Percentiles rank a stretch among this genome's conserved stretches.
phyloP scores from a whole-genome alignment of 1,140 invertebrate genomes.

The Papilio machaon region DNA sequence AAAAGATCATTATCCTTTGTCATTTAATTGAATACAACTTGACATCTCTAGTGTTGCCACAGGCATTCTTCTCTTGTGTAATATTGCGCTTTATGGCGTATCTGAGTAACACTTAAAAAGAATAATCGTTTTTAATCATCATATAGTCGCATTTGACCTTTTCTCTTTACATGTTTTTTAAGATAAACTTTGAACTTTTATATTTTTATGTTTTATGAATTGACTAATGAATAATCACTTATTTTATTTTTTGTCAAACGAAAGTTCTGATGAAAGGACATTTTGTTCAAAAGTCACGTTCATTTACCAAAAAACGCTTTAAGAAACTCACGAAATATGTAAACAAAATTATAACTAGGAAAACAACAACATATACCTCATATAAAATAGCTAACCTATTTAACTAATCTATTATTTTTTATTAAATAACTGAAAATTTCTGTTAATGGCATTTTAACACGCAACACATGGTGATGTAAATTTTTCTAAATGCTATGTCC shows the following conservation, averaged over 20 bases:
- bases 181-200: conserved; percentile 20
- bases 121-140: conserved; percentile 36
- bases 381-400: too few species aligned
- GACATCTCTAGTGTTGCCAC: conserved; percentile 31
- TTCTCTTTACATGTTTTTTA: neutral
- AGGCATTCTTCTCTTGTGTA: conserved; percentile 21
- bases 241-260: neutral
- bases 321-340: neutral
- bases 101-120: conserved; percentile 31
- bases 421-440: neutral
- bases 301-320: neutral
- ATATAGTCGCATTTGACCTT: conserved; percentile 15
- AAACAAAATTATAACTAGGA: neutral
- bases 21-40: conserved; percentile 25
- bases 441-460: neutral
- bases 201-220: neutral
- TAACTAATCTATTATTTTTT: too few species aligned
- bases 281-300: neutral
- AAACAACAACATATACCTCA: too few species aligned
- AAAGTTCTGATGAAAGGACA: neutral
- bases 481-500: neutral
- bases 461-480: neutral
- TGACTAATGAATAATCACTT: neutral
- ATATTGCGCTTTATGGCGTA: conserved; percentile 24
- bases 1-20: conserved; percentile 44